phyloP scores from a whole-genome alignment of 2,113 vertebrate genomes.

The Galemys pyrenaicus region DNA sequence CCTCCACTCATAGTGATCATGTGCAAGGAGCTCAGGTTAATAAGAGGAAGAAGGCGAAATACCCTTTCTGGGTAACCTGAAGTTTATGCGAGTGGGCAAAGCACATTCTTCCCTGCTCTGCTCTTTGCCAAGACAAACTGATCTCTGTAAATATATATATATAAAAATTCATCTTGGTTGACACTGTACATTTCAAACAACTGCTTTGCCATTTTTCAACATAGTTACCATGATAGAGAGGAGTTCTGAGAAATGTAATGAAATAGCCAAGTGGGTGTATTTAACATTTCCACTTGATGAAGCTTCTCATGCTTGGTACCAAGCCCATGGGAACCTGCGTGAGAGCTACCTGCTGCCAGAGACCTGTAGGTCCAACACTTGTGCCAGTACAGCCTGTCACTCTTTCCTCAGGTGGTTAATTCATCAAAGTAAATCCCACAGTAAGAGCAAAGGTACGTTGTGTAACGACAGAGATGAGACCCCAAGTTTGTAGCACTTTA shows the following conservation, averaged over 20 bases:
- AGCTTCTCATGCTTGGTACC: not conserved
- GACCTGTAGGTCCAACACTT: not conserved
- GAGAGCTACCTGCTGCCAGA: not conserved
- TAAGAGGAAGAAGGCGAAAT: not conserved
- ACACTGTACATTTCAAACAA: not conserved
- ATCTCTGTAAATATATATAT: not conserved
- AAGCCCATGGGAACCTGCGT: not conserved
- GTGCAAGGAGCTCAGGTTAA: not conserved
- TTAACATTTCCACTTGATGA: not conserved
- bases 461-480: not conserved
- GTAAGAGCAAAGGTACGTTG: not conserved
- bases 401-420: not conserved
- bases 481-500: not conserved
- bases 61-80: not conserved
- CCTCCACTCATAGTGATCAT: not conserved
- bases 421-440: not conserved
- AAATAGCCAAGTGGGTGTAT: not conserved
- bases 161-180: not conserved
- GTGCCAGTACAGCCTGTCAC: not conserved
- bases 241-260: not conserved
- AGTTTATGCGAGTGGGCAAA: not conserved
- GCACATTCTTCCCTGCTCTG: not conserved
- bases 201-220: not conserved
- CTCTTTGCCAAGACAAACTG: not conserved
- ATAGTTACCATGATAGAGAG: not conserved